phyloP scores from a whole-genome alignment of 1,140 invertebrate species.

The Nixonia krombeini region DNA sequence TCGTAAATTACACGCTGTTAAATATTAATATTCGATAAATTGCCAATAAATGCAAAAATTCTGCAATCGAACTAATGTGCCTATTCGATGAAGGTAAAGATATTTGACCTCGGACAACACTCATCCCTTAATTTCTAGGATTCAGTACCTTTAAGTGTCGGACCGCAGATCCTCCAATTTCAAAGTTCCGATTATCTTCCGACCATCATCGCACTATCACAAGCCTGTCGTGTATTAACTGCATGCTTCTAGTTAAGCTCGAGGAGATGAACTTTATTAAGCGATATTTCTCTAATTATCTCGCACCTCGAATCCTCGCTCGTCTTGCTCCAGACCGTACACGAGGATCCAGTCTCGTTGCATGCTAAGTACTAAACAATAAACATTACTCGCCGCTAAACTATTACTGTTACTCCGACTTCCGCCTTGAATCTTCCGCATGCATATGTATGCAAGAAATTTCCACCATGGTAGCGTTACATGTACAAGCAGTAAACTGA shows the following conservation, averaged over 20 bases:
- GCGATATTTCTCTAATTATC: slow-evolving; percentile 72
- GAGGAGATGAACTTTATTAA: slow-evolving; percentile 61
- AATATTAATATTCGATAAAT: too few species aligned
- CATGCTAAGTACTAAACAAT: slow-evolving; percentile 11
- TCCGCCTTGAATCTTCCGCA: slow-evolving; percentile 7
- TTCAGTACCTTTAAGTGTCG: background rate
- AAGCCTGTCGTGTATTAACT: slow-evolving; percentile 30
- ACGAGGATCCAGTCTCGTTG: background rate
- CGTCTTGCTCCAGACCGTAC: background rate
- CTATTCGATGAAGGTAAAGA: background rate
- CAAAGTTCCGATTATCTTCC: slow-evolving; percentile 64
- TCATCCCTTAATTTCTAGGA: slow-evolving; percentile 12
- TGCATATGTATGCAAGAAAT: slow-evolving; percentile 24
- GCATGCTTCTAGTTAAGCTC: slow-evolving; percentile 37
- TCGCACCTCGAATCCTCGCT: slow-evolving; percentile 30
- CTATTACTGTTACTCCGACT: slow-evolving; percentile 6
- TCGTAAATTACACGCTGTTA: too few species aligned
- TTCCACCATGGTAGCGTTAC: background rate
- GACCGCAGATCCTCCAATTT: slow-evolving; percentile 48
- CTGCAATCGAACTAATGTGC: too few species aligned
- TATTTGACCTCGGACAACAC: background rate
- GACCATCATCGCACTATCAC: slow-evolving; percentile 26
- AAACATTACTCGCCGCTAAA: slow-evolving; percentile 27
- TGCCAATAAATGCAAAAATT: too few species aligned
- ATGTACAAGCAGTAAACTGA: slow-evolving; percentile 7